A percentile compares a stretch with the other conserved stretches of the same genome.
phyloP scores from a whole-genome alignment of 2,888 invertebrate species.

The Hylaea fasciaria region DNA sequence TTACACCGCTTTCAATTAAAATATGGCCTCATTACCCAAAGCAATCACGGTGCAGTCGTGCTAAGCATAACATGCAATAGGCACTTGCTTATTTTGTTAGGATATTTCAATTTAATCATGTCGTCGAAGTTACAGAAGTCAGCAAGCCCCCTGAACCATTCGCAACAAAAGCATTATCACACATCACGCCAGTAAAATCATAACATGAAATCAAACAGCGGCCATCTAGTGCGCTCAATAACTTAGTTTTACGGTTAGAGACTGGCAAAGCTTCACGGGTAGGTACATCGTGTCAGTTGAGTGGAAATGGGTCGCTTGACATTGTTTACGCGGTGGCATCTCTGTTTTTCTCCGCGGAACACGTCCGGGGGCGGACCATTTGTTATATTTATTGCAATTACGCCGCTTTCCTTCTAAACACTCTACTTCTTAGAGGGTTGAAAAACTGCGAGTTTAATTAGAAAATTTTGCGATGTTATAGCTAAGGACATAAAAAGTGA shows the following conservation, averaged over 20 bases:
- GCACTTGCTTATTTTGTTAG: too few species aligned
- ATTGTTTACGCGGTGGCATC: conserved; percentile 24
- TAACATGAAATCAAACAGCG: conserved; percentile 13
- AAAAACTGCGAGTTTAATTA: neutral
- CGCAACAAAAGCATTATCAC: conserved; percentile 3
- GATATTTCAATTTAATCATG: too few species aligned
- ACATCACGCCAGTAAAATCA: conserved; percentile 7
- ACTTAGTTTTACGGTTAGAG: conserved; percentile 11
- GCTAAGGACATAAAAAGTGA: too few species aligned
- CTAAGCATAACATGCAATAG: too few species aligned
- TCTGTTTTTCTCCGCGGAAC: conserved; percentile 32
- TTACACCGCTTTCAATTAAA: too few species aligned
- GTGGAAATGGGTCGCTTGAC: conserved; percentile 33
- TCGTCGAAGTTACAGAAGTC: too few species aligned
- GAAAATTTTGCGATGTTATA: too few species aligned
- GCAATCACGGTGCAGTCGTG: too few species aligned
- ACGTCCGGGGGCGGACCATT: conserved; percentile 28
- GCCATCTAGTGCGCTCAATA: conserved; percentile 6
- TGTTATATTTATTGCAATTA: conserved; percentile 29
- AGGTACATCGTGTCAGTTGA: conserved; percentile 10
- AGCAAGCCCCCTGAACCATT: neutral
- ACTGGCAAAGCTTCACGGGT: conserved; percentile 12
- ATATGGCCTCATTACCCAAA: too few species aligned
- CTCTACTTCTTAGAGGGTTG: conserved; percentile 7
- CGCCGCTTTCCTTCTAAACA: conserved; percentile 20